These are phyloP conservation scores for Lumbricus terrestris DNA, from an alignment of 2,888 invertebrate species.

Conservation along the genomic window DNA sequence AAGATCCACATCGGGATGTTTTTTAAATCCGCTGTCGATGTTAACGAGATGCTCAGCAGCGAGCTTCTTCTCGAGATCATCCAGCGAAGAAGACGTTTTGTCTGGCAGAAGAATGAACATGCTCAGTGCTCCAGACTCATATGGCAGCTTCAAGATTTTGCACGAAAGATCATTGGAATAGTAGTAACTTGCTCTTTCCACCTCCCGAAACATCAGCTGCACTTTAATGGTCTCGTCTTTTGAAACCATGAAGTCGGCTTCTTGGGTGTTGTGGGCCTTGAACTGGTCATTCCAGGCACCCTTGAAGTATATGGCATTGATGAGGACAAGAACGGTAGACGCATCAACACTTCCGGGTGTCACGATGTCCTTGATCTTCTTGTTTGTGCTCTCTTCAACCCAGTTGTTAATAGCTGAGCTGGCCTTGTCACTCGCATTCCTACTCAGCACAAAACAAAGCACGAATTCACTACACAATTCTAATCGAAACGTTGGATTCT, in stretches of 20 bases:
- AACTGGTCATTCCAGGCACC: conserved; percentile 63
- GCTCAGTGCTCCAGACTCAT: conserved; percentile 54
- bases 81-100: conserved; percentile 15
- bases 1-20: conserved; percentile 28
- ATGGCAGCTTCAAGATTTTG: conserved; percentile 70
- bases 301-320: conserved; percentile 58
- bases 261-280: conserved; percentile 64
- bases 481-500: neutral
- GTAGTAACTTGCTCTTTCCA: neutral
- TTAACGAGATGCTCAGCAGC: conserved; percentile 20
- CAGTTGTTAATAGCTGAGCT: too few species aligned
- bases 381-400: too few species aligned
- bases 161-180: conserved; percentile 31
- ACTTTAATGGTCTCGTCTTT: neutral
- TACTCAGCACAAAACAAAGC: too few species aligned
- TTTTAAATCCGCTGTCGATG: conserved; percentile 15
- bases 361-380: too few species aligned
- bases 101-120: conserved; percentile 40
- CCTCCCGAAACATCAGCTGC: conserved; percentile 19
- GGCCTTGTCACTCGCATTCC: too few species aligned
- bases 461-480: neutral
- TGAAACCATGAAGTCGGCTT: conserved; percentile 12
- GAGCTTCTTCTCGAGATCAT: conserved; percentile 27
- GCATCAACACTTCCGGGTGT: conserved; percentile 34
- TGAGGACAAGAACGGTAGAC: conserved; percentile 50